Percentiles rank a stretch among this genome's conserved stretches.
phyloP scores from a whole-genome alignment of 2,797 vertebrate genomes.

The Phyllotis vaccarum region DNA sequence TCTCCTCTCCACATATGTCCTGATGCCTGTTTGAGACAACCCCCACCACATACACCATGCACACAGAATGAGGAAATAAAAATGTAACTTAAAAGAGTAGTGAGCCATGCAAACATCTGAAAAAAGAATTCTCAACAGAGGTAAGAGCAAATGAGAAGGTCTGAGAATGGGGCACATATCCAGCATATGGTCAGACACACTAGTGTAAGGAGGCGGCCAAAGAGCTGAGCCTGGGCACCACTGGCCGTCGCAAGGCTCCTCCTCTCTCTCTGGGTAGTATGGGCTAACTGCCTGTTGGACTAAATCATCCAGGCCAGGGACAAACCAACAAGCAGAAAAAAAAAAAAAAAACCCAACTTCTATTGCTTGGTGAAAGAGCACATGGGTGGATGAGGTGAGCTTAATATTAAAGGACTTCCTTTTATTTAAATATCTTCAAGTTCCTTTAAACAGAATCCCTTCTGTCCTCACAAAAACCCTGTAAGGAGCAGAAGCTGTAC shows the following conservation, averaged over 20 bases:
- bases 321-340: constrained; percentile 3
- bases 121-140: background rate
- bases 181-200: background rate
- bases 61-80: background rate
- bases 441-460: constrained; percentile 68
- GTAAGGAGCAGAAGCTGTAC: constrained; percentile 1
- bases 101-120: background rate
- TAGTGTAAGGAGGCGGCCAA: background rate
- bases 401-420: constrained; percentile 54
- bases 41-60: background rate
- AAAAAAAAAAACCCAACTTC: too few relatives aligned
- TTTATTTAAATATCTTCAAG: constrained; percentile 53
- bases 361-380: constrained; percentile 7
- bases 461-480: constrained; percentile 46
- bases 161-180: background rate
- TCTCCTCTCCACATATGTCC: background rate
- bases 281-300: background rate
- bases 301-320: background rate
- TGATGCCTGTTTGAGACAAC: background rate
- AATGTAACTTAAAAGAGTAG: background rate
- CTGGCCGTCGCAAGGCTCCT: background rate
- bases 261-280: background rate
- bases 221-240: background rate
- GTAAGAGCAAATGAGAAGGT: background rate
- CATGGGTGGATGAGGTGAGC: background rate